Base-by-base conservation (phyloP, 2,797 vertebrate species). In the Morelia viridis region DNA sequence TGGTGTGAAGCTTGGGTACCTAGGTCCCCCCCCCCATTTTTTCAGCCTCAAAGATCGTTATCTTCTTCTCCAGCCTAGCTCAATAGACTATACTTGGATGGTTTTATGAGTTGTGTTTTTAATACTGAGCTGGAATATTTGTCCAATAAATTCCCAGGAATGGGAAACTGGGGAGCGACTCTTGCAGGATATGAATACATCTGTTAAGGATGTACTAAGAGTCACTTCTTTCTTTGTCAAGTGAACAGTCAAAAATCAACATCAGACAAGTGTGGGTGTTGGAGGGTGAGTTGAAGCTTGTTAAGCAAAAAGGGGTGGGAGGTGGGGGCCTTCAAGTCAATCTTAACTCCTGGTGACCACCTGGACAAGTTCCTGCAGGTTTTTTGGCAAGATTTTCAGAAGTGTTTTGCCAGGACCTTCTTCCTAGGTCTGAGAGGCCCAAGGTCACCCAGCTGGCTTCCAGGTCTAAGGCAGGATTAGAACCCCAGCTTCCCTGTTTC, bases 41-140 rank as follows among this genome's bases (percentile, higher is more conserved):
- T 26, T 64, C 62, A 31, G 62, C 88, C 60, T 19, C 50, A 0
- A 5, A 94, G 91, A 94, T 93, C 94, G 92, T 85, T 4, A 26
- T 56, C 86, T 94, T 89, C 95, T 86, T 92, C 62, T 89, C 85
- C 90, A 1, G 1, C 92, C 94, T 91, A 89, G 92, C 93, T 94
- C 1, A 13, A 95, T 0, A 50, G 94, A 92, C 92, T 17, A 87
- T 91, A 91, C 95, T 92, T 24, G 13, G 1, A 26, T 95, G 95
- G 93, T 35, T 96, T 94, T 94, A 93, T 96, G 96, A 97, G 93
- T 94, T 95, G 97, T 97, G 94, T 93, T 95, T 97, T 97, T 96
- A 98, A 97, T 97, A 96, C 19, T 1, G 93, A 3, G 0, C 89
- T 65, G 64, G 94, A 94, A 97, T 96, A 97, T 97, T 97, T 96